Base-by-base conservation (phyloP, 2,797 vertebrate genomes). In the Enteromius mattozi region DNA sequence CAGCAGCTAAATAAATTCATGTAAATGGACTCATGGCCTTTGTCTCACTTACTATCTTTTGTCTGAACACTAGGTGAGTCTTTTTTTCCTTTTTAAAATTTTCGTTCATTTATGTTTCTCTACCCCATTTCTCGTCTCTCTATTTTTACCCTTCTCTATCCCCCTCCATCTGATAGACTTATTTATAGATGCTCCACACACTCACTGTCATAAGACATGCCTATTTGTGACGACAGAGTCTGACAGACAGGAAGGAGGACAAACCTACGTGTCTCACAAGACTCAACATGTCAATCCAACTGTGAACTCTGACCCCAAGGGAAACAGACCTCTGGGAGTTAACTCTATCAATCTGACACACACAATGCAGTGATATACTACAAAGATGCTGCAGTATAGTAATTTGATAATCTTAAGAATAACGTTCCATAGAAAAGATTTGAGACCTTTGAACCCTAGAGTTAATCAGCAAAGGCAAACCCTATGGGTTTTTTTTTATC, bases 131-230 rank as follows among this genome's bases (percentile, higher is more conserved):
- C 56, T 76, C 40, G 1, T 77, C 40, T 56, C 61, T 42, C 70
- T 80, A 45, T 42, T 81, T 78, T 84, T 80, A 69, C 30, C 51
- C 80, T 76, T 74, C 80, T 86, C 51, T 87, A 85, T 82, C 89
- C 89, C 72, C 87, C 84, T 77, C 83, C 90, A 49, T 81, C 71
- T 79, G 70, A 86, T 85, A 86, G 74, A 88, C 92, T 92, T 94
- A 95, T 94, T 95, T 94, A 95, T 93, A 94, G 93, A 84, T 24
- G 80, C 87, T 90, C 91, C 87, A 87, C 91, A 87, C 88, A 89
- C 91, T 88, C 89, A 81, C 81, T 91, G 92, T 94, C 94, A 94
- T 94, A 95, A 95, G 93, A 93, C 93, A 90, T 87, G 89, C 79
- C 81, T 90, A 91, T 93, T 89, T 89, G 91, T 88, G 92, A 94